Evolutionary conservation across 1,140 invertebrate species (phyloP).

Genomic region (Dendroctonus valens): DNA sequence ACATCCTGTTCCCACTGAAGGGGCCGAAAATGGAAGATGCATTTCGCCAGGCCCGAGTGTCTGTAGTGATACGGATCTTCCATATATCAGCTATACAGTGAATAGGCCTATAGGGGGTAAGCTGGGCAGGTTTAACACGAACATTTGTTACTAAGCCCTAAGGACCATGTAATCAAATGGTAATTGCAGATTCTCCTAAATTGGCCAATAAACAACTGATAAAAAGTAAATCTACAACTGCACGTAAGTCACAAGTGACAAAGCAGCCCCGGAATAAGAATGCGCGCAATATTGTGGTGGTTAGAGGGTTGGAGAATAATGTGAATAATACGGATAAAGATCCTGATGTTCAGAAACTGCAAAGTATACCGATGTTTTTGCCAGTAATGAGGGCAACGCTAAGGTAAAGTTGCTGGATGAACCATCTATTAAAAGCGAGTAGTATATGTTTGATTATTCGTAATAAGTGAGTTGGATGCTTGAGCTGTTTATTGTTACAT

Average conservation of each 20-base stretch:
- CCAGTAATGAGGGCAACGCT: slow-evolving; percentile 89
- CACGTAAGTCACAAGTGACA: slow-evolving; percentile 40
- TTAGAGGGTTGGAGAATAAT: slow-evolving; percentile 68
- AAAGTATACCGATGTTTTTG: slow-evolving; percentile 86
- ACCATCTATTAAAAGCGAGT: no score
- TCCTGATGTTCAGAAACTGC: slow-evolving; percentile 73
- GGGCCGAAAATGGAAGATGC: slow-evolving; percentile 57
- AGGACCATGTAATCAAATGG: neutral
- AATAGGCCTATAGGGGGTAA: slow-evolving; percentile 84
- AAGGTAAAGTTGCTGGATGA: slow-evolving; percentile 10
- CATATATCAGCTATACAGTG: slow-evolving; percentile 92
- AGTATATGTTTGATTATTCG: no score
- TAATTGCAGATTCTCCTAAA: slow-evolving; percentile 69
- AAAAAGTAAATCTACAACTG: slow-evolving; percentile 43
- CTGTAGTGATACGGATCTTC: slow-evolving; percentile 85
- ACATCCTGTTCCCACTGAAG: slow-evolving; percentile 23
- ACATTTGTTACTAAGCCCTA: neutral
- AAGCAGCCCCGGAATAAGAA: slow-evolving; percentile 37
- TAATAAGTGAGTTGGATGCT: no score
- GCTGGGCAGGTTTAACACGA: neutral
- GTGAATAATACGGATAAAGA: slow-evolving; percentile 69
- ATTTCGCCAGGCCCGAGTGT: slow-evolving; percentile 82
- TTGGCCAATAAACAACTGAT: slow-evolving; percentile 59
- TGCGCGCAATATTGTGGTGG: slow-evolving; percentile 75
- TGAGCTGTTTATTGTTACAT: no score